These are phyloP conservation scores for Poeciliopsis paucimaculata DNA, from an alignment of 2,797 vertebrate genomes.

Conservation along the genomic window DNA sequence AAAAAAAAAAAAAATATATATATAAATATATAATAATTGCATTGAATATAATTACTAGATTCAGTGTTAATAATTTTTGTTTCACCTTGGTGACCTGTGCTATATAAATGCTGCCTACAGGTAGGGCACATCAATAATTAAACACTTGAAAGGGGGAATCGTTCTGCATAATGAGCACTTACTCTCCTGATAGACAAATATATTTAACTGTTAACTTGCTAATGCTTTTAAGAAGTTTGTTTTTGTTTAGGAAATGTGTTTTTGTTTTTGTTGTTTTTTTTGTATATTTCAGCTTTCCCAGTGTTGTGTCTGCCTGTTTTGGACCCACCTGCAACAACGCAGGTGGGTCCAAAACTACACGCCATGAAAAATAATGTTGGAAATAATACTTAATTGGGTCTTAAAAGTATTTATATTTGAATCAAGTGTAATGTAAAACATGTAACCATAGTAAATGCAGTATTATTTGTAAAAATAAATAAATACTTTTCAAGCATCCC, in stretches of 20 bases:
- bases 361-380: background rate
- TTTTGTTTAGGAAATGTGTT: background rate
- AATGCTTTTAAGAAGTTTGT: background rate
- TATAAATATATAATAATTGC: background rate
- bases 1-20: no score
- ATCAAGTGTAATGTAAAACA: background rate
- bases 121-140: slow-evolving; percentile 38
- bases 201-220: slow-evolving; percentile 2
- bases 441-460: background rate
- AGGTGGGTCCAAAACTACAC: background rate
- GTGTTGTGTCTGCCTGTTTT: background rate
- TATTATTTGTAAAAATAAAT: background rate
- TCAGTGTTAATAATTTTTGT: slow-evolving; percentile 15
- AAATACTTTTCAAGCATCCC: background rate
- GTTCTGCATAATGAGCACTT: slow-evolving; percentile 22
- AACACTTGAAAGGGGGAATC: slow-evolving; percentile 10
- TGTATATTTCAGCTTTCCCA: background rate
- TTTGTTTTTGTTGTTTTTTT: background rate
- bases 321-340: background rate
- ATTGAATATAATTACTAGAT: background rate
- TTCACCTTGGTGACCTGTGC: slow-evolving; percentile 29
- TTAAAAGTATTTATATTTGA: background rate
- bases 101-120: slow-evolving; percentile 41
- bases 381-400: background rate
- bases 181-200: slow-evolving; percentile 17